Conservation (phyloP, 1,140 invertebrate genomes). For the Rhopalosiphum maidis region DNA sequence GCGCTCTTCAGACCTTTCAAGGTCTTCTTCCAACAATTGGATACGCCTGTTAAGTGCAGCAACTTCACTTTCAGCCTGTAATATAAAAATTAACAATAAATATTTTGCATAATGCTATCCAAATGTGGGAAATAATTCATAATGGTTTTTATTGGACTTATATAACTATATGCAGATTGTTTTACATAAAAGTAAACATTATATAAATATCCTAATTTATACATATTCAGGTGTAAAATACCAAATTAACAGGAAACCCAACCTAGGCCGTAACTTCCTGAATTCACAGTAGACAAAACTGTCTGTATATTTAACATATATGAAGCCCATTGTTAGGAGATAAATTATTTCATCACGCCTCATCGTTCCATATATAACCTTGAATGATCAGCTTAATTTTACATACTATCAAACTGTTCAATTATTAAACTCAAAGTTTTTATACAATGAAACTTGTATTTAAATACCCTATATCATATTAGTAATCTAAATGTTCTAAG, state of each 20-base stretch:
- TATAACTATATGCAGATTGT: not conserved
- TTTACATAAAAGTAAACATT: not conserved
- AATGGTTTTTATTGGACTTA: not conserved
- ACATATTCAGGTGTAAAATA: slow-evolving; percentile 50
- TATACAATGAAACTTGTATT: too few relatives aligned
- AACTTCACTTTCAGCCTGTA: slow-evolving; percentile 97
- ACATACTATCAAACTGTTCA: not conserved
- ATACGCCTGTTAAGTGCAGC: slow-evolving; percentile 97
- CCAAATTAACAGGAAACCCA: slow-evolving; percentile 53
- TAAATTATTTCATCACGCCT: slow-evolving; percentile 53
- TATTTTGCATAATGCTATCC: not conserved
- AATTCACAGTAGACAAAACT: slow-evolving; percentile 13
- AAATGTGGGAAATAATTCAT: not conserved
- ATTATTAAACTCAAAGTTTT: not conserved
- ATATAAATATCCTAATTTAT: not conserved
- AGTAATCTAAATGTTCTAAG: not conserved
- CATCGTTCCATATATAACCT: slow-evolving; percentile 31
- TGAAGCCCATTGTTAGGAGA: slow-evolving; percentile 37
- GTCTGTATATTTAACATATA: slow-evolving; percentile 14
- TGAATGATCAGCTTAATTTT: slow-evolving; percentile 43
- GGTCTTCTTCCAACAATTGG: slow-evolving; percentile 97
- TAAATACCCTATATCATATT: not conserved
- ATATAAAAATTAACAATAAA: slow-evolving; percentile 60
- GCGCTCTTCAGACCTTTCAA: slow-evolving; percentile 97
- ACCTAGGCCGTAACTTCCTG: slow-evolving; percentile 55